Base-by-base conservation (phyloP, 2,113 vertebrate genomes). In the Acanthochromis polyacanthus region DNA sequence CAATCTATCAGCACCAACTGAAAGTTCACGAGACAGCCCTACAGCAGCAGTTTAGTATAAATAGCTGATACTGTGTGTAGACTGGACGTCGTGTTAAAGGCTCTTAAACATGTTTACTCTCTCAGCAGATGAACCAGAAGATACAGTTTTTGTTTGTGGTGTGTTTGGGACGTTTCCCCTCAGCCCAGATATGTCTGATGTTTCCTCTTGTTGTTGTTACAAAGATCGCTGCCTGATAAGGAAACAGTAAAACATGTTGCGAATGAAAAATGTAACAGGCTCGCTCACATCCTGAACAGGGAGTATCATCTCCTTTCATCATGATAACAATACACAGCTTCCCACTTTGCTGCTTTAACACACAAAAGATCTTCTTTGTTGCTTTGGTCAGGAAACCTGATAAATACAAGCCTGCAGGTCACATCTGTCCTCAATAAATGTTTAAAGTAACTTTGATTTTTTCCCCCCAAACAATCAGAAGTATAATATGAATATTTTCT, bases 241-340 rank as follows among this genome's bases (percentile, higher is more conserved):
- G 28, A 68, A 59, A 43, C 15, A 16, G 30, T 52, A 22, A 15
- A 74, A 46, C 12, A 25, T 17, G 10, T 16, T 67, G 36, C 10
- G 28, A 71, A 52, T 40, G 45, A 56, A 59, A 64, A n/a, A 38
- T n/a, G 3, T 36, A 66, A 20, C 32, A 63, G 36, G 20, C 45
- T 0, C 23, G 62, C 62, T 62, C 68, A 58, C 43, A 60, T 58
- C 67, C 74, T 56, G 36, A 71, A 25, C 16, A 36, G 8, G 10
- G 20, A 1, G 43, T 32, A 63, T 65, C 22, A 30, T 22, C 30
- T 62, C 28, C 16, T 69, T 40, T n/a, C 16, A 57, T 52, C 43
- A 25, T 43, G 75, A 32, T 16, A n/a, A 71, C 50, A 63, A 71
- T 50, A 48, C 32, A 50, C 45, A 25, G 15, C 16, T 48, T 71